phyloP scores from a whole-genome alignment of 2,888 invertebrate genomes.

The Aphidius colemani region DNA sequence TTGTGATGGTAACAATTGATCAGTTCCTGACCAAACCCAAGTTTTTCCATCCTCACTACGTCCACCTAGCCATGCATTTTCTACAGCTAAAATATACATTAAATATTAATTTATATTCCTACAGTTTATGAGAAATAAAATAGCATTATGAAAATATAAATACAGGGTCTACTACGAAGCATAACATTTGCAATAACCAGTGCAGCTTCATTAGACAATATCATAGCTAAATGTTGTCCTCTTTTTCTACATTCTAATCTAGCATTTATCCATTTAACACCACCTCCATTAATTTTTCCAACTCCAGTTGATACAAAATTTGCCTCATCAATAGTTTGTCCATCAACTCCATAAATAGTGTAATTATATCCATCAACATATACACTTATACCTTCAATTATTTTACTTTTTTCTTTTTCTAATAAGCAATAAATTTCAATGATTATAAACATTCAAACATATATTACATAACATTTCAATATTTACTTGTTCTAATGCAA shows the following conservation, averaged over 20 bases:
- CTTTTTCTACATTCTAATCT: conserved; percentile 35
- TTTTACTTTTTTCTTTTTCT: too few relatives aligned
- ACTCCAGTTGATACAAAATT: conserved; percentile 22
- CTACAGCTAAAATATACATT: too few relatives aligned
- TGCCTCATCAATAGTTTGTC: conserved; percentile 23
- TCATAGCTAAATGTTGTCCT: conserved; percentile 35
- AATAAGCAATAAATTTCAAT: too few relatives aligned
- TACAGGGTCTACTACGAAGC: conserved; percentile 38
- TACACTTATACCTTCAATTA: too few relatives aligned
- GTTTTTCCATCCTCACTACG: too few relatives aligned
- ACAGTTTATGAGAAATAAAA: not conserved
- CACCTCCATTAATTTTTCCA: conserved; percentile 36
- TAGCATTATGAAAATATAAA: conserved; percentile 2
- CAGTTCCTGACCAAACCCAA: too few relatives aligned
- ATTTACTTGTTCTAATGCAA: too few relatives aligned
- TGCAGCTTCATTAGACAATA: conserved; percentile 34
- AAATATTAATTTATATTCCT: too few relatives aligned
- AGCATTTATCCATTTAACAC: conserved; percentile 35
- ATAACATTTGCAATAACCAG: conserved; percentile 34
- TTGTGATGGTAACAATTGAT: not conserved
- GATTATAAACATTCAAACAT: too few relatives aligned
- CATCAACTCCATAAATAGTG: conserved; percentile 31
- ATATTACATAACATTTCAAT: too few relatives aligned
- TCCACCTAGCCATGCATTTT: too few relatives aligned
- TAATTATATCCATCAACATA: conserved; percentile 33